phyloP scores from a whole-genome alignment of 2,113 vertebrate species.

The Oryzias celebensis region DNA sequence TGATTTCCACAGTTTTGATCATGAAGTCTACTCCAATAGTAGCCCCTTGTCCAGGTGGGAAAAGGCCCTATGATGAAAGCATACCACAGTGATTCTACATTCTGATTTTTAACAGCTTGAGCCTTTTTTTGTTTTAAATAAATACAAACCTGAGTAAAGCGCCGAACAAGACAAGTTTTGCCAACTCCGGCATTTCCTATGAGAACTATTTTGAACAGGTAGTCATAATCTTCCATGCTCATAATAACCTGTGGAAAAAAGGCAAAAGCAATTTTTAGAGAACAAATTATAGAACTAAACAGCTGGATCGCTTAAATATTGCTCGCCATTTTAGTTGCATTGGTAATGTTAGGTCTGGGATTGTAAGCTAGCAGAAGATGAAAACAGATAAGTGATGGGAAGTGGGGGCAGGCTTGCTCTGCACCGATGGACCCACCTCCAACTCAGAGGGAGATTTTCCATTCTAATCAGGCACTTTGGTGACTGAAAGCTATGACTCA shows the following conservation, averaged over 20 bases:
- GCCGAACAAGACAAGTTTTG: slow-evolving; percentile 97
- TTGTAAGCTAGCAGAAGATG: too few species aligned
- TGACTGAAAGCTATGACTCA: too few species aligned
- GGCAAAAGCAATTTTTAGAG: neutral
- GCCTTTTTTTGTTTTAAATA: neutral
- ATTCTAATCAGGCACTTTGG: too few species aligned
- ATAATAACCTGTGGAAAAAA: slow-evolving; percentile 81
- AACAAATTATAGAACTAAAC: neutral
- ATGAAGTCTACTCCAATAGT: slow-evolving; percentile 99
- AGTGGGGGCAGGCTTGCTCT: too few species aligned
- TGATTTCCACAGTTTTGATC: slow-evolving; percentile 99
- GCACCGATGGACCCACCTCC: too few species aligned
- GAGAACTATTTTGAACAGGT: slow-evolving; percentile 99
- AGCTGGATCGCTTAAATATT: too few species aligned
- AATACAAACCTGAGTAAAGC: slow-evolving; percentile 95
- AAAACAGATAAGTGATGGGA: too few species aligned
- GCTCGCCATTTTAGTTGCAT: too few species aligned
- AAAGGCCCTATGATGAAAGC: slow-evolving; percentile 84
- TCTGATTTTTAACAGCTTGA: neutral
- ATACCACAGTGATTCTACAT: too few species aligned
- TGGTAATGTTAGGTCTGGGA: too few species aligned
- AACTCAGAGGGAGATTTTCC: too few species aligned
- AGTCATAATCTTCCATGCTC: slow-evolving; percentile 99
- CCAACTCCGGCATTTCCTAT: slow-evolving; percentile 99
- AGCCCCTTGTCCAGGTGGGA: slow-evolving; percentile 97